A percentile compares a stretch with the other conserved stretches of the same genome.
Conservation (phyloP, 2,797 vertebrate species). For the Threskiornis aethiopicus region DNA sequence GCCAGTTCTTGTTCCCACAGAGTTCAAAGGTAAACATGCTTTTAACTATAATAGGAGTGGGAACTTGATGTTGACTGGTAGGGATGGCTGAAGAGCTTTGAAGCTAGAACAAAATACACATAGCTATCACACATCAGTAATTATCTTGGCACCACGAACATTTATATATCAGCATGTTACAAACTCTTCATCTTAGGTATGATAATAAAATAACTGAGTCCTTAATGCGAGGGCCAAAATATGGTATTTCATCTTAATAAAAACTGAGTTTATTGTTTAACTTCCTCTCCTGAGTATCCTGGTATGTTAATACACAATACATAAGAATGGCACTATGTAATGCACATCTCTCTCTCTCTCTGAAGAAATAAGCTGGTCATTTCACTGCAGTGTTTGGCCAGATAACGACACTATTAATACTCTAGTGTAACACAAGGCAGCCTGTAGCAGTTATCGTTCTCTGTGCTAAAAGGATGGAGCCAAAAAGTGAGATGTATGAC, state of each 20-base stretch:
- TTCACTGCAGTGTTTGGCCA: not conserved
- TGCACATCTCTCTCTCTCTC: not conserved
- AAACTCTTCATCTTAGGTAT: not conserved
- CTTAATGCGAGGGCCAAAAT: not conserved
- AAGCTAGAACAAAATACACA: slow-evolving; percentile 11
- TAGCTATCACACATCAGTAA: not conserved
- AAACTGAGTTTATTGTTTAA: not conserved
- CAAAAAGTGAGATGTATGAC: slow-evolving; percentile 2
- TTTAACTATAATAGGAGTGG: not conserved
- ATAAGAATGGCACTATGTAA: not conserved
- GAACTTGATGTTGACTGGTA: not conserved
- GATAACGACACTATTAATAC: not conserved
- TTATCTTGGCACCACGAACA: not conserved
- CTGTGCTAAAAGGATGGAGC: not conserved
- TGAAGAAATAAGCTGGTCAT: not conserved
- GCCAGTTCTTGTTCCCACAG: not conserved
- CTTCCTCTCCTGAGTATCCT: not conserved
- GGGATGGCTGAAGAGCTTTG: not conserved
- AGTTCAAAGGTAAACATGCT: not conserved
- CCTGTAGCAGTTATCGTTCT: not conserved
- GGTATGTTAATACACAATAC: not conserved
- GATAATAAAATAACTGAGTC: not conserved
- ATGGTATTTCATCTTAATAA: not conserved
- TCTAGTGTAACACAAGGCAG: not conserved
- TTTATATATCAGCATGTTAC: not conserved